Evolutionary conservation across 1,140 invertebrate genomes (phyloP), one percentile per base, ranked within the genome.

Genomic region (Drosophila sechellia): DNA sequence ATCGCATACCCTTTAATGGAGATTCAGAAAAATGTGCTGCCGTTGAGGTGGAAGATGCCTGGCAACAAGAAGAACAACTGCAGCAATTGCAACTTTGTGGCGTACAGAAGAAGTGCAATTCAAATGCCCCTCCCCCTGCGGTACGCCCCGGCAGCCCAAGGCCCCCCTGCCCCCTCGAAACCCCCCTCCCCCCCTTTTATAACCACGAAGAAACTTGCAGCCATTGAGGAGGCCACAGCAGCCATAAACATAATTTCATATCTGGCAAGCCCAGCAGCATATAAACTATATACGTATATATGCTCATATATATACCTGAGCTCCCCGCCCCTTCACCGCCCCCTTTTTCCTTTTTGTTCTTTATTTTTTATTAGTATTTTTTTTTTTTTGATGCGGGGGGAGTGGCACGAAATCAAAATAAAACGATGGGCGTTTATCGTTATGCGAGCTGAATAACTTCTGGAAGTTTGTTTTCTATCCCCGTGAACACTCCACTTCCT

Each of bases 391-490:
- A 35, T 6, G 68, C 61, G 59, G 66, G 76, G 72, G 61, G 72
- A 65, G 66, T 70, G 77, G 56, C 59, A 73, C 56, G 68, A 81
- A 74, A 85, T 85, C 81, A 85, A 85, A 85, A 86, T 86, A 86
- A 86, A 86, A 75, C 81, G 81, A 81, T 86, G 83, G 83, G 83
- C 83, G 83, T 86, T 86, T 86, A 86, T 87, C 79, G 83, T 87
- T 87, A 86, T 86, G 83, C 83, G 83, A 86, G 81, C 83, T 83
- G 83, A 86, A 86, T 87, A 86, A 86, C 83, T 86, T 86, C 83
- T 86, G 83, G 83, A 86, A 86, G 83, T 86, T 86, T 81, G 83
- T 79, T 87, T 86, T 86, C 79, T 87, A 54, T 56, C 49, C 69
- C 35, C 64, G n/a, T 22, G 27, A 45, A 35, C 60, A 13, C 12